Base-by-base conservation (phyloP, 2,888 invertebrate genomes). In the Polydrusus cervinus region DNA sequence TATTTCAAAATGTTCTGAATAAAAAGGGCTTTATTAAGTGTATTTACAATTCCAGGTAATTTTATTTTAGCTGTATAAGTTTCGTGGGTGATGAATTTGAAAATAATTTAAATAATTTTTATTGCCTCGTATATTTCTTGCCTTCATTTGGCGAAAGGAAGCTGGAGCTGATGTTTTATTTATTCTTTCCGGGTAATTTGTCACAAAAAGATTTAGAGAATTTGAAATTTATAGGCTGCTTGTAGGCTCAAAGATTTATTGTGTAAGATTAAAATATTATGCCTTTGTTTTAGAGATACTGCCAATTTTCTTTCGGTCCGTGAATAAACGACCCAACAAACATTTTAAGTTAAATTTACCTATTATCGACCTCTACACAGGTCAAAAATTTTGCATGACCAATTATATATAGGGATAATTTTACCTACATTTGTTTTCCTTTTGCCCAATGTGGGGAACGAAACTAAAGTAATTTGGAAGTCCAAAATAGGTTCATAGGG, bases 21-120 rank as follows among this genome's bases (percentile, higher is more conserved):
- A 25, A 25, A 25, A 25, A 5, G 25, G 25, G 5, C 25, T 25
- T 25, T 25, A 25, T 25, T 25, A 25, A 25, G 25, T 25, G 3
- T 13, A 53, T 53, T 53, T 53, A 30, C 30, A 53, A 30, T 30
- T 53, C 53, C 25, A 30, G 30, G 20, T 53, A 53, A 53, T 18
- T 51, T 51, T 51, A 11, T 20, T 25, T 51, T 10, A 51, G 13
- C 13, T 20, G 25, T 20, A 25, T 25, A 25, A 5, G 25, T 10
- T 30, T 25, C 25, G n/a, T 13, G n/a, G n/a, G 30, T 30, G 30
- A 30, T 1, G n/a, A 30, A 30, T 30, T 53, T 53, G 25, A 11
- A 25, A 53, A 53, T 53, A 53, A 53, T 53, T 53, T 53, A 30
- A 53, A 53, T 53, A 25, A 53, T 53, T 53, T 53, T 53, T 30